Percentiles rank a stretch among this genome's conserved stretches.
Conservation (phyloP, 1,140 invertebrate species). For the Batillaria attramentaria region DNA sequence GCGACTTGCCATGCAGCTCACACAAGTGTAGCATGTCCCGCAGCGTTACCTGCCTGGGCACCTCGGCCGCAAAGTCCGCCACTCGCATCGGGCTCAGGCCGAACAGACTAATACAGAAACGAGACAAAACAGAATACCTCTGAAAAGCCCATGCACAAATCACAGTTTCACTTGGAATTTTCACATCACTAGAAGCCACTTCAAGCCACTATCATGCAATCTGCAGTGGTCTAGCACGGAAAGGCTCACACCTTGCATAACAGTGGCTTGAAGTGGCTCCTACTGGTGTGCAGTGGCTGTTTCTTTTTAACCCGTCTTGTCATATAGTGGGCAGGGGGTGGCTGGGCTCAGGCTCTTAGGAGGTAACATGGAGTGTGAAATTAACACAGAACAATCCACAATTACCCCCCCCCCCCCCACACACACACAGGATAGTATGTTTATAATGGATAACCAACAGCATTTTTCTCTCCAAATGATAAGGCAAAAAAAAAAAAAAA, state of each 20-base stretch:
- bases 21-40: constrained; percentile 47
- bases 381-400: neutral
- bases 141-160: neutral
- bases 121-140: neutral
- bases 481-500: neutral
- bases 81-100: constrained; percentile 35
- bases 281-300: too few relatives aligned
- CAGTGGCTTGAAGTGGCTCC: too few relatives aligned
- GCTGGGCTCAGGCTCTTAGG: too few relatives aligned
- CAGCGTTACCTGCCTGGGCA: constrained; percentile 33
- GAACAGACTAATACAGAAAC: constrained; percentile 41
- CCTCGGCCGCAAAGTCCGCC: constrained; percentile 35
- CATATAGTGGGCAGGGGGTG: too few relatives aligned
- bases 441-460: too few relatives aligned
- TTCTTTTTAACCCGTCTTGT: too few relatives aligned
- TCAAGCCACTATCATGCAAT: neutral
- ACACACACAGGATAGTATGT: too few relatives aligned
- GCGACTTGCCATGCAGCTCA: constrained; percentile 30
- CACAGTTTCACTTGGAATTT: neutral
- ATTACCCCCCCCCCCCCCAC: neutral
- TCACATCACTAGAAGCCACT: neutral
- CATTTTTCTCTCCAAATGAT: neutral
- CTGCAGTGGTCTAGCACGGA: too few relatives aligned
- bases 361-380: neutral
- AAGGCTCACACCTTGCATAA: too few relatives aligned